Percentiles rank a stretch among this genome's conserved stretches.
phyloP scores from a whole-genome alignment of 2,113 vertebrate species.

The Thalassoma bifasciatum region DNA sequence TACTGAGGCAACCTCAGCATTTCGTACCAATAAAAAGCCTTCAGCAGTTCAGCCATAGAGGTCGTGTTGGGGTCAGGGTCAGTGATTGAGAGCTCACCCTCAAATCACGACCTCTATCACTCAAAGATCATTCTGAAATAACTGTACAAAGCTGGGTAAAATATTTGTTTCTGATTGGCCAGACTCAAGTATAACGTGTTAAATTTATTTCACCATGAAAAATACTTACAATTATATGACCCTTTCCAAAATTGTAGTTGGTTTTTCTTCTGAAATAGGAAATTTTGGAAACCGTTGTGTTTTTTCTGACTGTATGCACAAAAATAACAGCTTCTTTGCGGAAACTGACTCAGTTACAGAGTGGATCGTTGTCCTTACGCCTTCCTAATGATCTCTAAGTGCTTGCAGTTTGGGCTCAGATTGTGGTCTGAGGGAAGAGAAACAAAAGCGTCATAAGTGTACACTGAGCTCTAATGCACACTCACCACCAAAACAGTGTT shows the following conservation, averaged over 20 bases:
- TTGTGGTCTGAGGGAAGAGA: constrained; percentile 33
- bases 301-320: background rate
- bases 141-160: too few relatives aligned
- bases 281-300: background rate
- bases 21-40: constrained; percentile 7
- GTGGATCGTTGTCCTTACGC: constrained; percentile 25
- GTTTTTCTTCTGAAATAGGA: too few relatives aligned
- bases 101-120: too few relatives aligned
- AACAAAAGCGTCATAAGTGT: background rate
- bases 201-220: too few relatives aligned
- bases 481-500: background rate
- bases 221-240: too few relatives aligned
- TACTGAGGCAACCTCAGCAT: constrained; percentile 30
- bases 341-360: constrained; percentile 18
- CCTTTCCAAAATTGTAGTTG: too few relatives aligned
- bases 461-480: constrained; percentile 9
- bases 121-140: too few relatives aligned
- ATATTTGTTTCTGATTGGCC: too few relatives aligned
- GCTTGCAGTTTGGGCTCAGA: constrained; percentile 41
- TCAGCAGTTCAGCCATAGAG: constrained; percentile 9
- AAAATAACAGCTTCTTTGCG: constrained; percentile 13
- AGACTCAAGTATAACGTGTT: too few relatives aligned
- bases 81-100: too few relatives aligned
- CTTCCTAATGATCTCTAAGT: constrained; percentile 63
- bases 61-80: constrained; percentile 3